Base-by-base conservation (phyloP, 2,113 vertebrate species). In the Lynx canadensis region DNA sequence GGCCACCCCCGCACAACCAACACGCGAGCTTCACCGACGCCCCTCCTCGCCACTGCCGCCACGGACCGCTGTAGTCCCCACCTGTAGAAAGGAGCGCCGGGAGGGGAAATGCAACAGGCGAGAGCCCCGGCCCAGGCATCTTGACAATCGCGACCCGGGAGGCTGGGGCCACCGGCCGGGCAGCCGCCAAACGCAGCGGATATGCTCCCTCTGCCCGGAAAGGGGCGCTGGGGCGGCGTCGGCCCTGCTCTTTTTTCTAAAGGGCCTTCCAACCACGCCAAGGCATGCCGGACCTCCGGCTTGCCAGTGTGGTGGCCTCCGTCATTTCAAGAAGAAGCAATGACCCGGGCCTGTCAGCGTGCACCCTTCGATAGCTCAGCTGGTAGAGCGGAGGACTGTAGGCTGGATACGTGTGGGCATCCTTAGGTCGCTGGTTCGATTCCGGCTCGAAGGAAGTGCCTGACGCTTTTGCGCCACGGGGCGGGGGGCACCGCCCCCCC, bases 371-470 rank as follows among this genome's bases (percentile, higher is more conserved):
- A 98, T 99, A 99, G 99, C 99, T 98, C 99, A 99, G 99, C 98
- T 98, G 99, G 99, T 99, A 99, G 99, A 99, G 99, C 98, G 99
- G 99, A 99, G 99, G 99, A 99, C 99, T 99, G 99, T 99, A 99
- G 98, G 74, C 0, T 9, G 23, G 2, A n/a, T 7, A 25, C 0
- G 52, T 14, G 33, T 1, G 27, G 96, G 11, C 60, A 99, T 99
- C 99, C 98, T 99, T 99, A 99, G 99, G 99, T 99, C 99, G 98
- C 99, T 99, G 98, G 99, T 99, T 99, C 98, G 95, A 98, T 98
- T 99, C 98, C 98, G 98, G 98, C 98, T 99, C 98, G 98, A 99
- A 99, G 99, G 98, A 98, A 52, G 55, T 94, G 97, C 45, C 8
- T 7, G 4, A 7, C 0, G 3, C 36, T 89, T 97, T 96, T 84